Evolutionary conservation across 1,140 invertebrate genomes (phyloP).

Genomic region (Drosophila pruinosa): DNA sequence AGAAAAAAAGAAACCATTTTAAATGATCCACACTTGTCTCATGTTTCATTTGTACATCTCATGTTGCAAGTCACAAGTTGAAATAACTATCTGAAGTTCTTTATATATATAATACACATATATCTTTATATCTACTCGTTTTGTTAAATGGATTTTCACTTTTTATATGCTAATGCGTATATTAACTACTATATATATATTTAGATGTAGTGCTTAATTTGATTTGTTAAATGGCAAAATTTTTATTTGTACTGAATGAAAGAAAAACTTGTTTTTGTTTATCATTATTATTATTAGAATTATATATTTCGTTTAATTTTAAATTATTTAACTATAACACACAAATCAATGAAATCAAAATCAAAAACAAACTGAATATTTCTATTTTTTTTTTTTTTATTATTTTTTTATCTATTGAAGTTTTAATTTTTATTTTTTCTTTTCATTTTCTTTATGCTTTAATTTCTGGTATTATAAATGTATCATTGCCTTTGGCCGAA

Average conservation of each 20-base stretch:
- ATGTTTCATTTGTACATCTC: slow-evolving; percentile 73
- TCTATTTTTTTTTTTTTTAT: slow-evolving; percentile 16
- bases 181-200: slow-evolving; percentile 41
- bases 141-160: slow-evolving; percentile 70
- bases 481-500: slow-evolving; percentile 6
- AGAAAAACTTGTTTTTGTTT: slow-evolving; percentile 66
- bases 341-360: slow-evolving; percentile 23
- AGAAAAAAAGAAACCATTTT: slow-evolving; percentile 1
- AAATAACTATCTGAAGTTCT: slow-evolving; percentile 57
- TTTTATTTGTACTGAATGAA: slow-evolving; percentile 76
- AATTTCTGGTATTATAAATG: slow-evolving; percentile 18
- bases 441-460: slow-evolving; percentile 32
- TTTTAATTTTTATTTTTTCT: slow-evolving; percentile 23
- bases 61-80: slow-evolving; percentile 72
- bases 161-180: slow-evolving; percentile 45
- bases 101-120: slow-evolving; percentile 33
- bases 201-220: slow-evolving; percentile 52
- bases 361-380: slow-evolving; percentile 19
- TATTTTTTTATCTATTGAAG: slow-evolving; percentile 8
- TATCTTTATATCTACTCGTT: slow-evolving; percentile 63
- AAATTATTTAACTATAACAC: slow-evolving; percentile 32
- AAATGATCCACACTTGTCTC: slow-evolving; percentile 41
- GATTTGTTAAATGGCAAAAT: slow-evolving; percentile 38
- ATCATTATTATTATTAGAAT: slow-evolving; percentile 40
- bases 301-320: slow-evolving; percentile 43